Conservation (phyloP, 2,797 vertebrate genomes). For the Oreonectes daqikongensis region DNA sequence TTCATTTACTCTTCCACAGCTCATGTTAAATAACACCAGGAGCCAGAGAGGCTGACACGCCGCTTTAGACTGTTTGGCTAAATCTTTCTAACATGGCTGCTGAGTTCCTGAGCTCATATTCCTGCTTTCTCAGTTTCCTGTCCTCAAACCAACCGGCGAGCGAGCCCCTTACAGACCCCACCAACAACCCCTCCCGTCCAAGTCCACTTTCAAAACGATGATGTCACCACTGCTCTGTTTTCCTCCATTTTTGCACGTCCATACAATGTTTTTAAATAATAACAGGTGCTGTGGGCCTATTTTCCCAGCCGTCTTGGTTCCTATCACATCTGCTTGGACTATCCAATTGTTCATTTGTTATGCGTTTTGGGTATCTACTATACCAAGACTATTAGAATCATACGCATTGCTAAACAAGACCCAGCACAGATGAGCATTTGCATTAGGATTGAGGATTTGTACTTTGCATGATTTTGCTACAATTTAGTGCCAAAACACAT, state of each 20-base stretch:
- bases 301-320: constrained; percentile 59
- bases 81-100: constrained; percentile 75
- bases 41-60: constrained; percentile 17
- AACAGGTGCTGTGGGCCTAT: constrained; percentile 65
- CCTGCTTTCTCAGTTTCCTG: constrained; percentile 77
- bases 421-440: not conserved
- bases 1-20: constrained; percentile 12
- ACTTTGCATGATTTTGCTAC: too few species aligned
- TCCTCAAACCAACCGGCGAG: constrained; percentile 51
- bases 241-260: constrained; percentile 51
- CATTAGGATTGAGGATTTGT: not conserved
- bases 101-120: constrained; percentile 76
- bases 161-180: constrained; percentile 70
- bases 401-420: constrained; percentile 71
- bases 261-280: constrained; percentile 73
- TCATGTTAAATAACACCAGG: constrained; percentile 9
- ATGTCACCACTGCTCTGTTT: constrained; percentile 72
- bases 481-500: not conserved
- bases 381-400: constrained; percentile 58
- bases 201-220: constrained; percentile 74
- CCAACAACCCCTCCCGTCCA: constrained; percentile 64
- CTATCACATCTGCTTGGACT: constrained; percentile 77
- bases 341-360: constrained; percentile 72
- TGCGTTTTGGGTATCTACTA: constrained; percentile 69
- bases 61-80: constrained; percentile 64